Conservation (phyloP, 2,113 vertebrate species). For the Cephalopterus ornatus region DNA sequence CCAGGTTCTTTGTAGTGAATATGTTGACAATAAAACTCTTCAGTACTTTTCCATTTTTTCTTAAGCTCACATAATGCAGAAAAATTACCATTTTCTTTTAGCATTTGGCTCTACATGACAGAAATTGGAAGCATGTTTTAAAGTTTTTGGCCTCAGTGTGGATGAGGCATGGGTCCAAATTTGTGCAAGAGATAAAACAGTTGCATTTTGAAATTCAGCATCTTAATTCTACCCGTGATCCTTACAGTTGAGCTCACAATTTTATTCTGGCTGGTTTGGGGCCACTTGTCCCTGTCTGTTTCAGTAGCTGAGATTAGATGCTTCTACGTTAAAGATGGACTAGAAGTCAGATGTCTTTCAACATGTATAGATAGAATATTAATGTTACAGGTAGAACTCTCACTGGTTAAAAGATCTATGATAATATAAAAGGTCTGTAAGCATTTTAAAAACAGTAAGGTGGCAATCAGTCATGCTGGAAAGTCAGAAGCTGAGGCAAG, state of each 20-base stretch:
- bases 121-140: not conserved
- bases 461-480: not conserved
- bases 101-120: not conserved
- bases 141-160: not conserved
- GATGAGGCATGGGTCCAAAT: not conserved
- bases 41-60: conserved; percentile 4
- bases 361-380: not conserved
- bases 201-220: not conserved
- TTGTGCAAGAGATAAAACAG: not conserved
- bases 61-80: not conserved
- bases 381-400: not conserved
- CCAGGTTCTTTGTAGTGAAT: not conserved
- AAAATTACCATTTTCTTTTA: not conserved
- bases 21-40: not conserved
- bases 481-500: not conserved
- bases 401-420: not conserved
- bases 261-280: not conserved
- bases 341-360: not conserved
- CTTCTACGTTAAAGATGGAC: not conserved
- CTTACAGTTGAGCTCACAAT: not conserved
- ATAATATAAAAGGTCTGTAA: not conserved
- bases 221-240: not conserved
- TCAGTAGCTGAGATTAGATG: not conserved
- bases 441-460: not conserved
- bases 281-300: not conserved